Evolutionary conservation across 2,888 invertebrate genomes (phyloP).

Genomic region (Deilephila elpenor): DNA sequence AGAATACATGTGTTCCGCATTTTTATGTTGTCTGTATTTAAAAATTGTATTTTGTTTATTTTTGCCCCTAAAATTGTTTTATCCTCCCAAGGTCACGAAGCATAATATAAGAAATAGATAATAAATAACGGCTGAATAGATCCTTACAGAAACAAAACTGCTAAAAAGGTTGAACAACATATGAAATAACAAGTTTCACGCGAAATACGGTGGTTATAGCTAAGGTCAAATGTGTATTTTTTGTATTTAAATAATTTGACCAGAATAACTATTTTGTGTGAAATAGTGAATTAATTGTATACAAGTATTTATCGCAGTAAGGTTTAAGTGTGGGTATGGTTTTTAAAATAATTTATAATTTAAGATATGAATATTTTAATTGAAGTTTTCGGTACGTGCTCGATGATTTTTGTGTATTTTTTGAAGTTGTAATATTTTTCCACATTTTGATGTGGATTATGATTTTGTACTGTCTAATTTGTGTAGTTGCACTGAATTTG

Average conservation of each 20-base stretch:
- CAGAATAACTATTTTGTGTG: constrained; percentile 3
- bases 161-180: neutral
- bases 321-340: constrained; percentile 24
- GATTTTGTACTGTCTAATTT: neutral
- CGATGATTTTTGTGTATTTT: neutral
- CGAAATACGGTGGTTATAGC: neutral
- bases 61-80: too few species aligned
- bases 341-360: constrained; percentile 19
- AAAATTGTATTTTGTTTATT: neutral
- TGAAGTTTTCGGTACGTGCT: neutral
- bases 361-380: constrained; percentile 9
- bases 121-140: neutral
- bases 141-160: neutral
- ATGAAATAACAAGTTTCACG: neutral
- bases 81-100: neutral
- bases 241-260: neutral
- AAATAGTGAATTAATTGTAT: neutral
- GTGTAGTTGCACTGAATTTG: too few species aligned
- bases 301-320: neutral
- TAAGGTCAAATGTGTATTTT: neutral
- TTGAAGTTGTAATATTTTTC: neutral
- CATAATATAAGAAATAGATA: too few species aligned
- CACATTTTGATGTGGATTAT: neutral
- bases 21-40: neutral
- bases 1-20: neutral